A percentile compares a stretch with the other conserved stretches of the same genome.
phyloP scores from a whole-genome alignment of 2,888 invertebrate species.

The Zygogramma bicolorata region DNA sequence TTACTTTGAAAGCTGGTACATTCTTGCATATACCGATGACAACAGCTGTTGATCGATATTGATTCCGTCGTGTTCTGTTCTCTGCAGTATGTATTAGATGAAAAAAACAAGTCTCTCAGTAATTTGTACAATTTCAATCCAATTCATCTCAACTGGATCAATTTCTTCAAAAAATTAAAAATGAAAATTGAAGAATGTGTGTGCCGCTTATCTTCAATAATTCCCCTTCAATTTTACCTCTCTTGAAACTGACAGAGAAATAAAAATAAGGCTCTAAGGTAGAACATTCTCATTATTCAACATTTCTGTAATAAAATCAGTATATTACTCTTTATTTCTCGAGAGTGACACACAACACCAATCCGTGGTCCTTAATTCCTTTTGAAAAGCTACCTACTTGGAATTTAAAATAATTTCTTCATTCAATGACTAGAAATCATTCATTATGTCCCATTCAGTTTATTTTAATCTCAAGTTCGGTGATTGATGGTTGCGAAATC shows the following conservation, averaged over 20 bases:
- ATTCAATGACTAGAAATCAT: slow-evolving; percentile 15
- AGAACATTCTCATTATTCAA: slow-evolving; percentile 44
- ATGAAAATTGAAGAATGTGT: not conserved
- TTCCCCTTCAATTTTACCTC: slow-evolving; percentile 1
- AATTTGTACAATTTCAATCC: not conserved
- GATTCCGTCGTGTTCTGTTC: too few species aligned
- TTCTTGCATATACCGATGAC: too few species aligned
- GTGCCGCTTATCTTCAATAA: not conserved
- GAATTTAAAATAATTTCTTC: slow-evolving; percentile 36
- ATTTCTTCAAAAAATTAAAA: not conserved
- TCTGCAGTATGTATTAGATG: too few species aligned
- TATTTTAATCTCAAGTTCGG: too few species aligned
- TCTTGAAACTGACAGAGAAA: slow-evolving; percentile 36
- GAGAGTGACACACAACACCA: slow-evolving; percentile 38
- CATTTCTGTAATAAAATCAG: slow-evolving; percentile 45
- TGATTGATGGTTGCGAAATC: too few species aligned
- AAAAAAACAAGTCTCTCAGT: too few species aligned
- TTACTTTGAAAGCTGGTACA: too few species aligned
- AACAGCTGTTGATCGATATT: too few species aligned
- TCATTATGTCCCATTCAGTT: too few species aligned
- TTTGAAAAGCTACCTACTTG: slow-evolving; percentile 35
- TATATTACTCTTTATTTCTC: slow-evolving; percentile 38
- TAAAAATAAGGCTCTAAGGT: slow-evolving; percentile 38
- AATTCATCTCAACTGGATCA: not conserved
- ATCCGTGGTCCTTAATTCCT: slow-evolving; percentile 28